Base-by-base conservation (phyloP, 2,113 vertebrate species). In the Hypocryptadius cinnamomeus region DNA sequence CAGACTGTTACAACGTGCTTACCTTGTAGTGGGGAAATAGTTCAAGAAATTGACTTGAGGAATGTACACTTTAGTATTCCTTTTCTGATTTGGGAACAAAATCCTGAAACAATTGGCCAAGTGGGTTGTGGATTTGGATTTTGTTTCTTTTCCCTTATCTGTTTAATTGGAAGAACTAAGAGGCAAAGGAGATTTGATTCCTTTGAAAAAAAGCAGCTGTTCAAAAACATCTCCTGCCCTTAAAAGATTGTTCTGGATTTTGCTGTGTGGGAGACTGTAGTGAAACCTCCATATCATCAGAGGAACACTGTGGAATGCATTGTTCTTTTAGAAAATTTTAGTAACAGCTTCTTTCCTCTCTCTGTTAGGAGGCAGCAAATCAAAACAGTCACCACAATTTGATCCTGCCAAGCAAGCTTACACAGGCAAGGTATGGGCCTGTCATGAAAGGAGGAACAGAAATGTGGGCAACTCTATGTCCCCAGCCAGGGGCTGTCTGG, bases 371-470 rank as follows among this genome's bases (percentile, higher is more conserved):
- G 97, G 96, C 91, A 97, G 96, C 70, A 99, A 98, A 94, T 40
- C 97, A 13, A 99, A 98, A 66, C 97, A 97, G 50, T 96, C 97
- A 0, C 79, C 96, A 17, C 99, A 99, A 11, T 99, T 99, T 90
- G 98, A 99, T 97, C 99, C 99, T 30, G 98, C 98, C 93, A 98
- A 96, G 47, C 98, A 98, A 96, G 73, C 79, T 18, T 48, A 89
- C 1, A 21, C 97, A 10, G 89, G 96, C 87, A 98, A 98, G 98
- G 98, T 98, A 96, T 12, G 92, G 47, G 5, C 19, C 44, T 39
- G 27, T 44, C 22, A 2, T 63, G 65, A 35, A 39, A 66, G 28
- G 42, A 74, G 71, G 51, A 44, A 24, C 24, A 79, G 77, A 68
- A 51, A 8, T 39, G 51, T 56, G 78, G 28, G 14, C 1, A 5